Percentiles rank a stretch among this genome's conserved stretches.
phyloP scores from a whole-genome alignment of 2,888 invertebrate genomes.

The Plusia festucae region DNA sequence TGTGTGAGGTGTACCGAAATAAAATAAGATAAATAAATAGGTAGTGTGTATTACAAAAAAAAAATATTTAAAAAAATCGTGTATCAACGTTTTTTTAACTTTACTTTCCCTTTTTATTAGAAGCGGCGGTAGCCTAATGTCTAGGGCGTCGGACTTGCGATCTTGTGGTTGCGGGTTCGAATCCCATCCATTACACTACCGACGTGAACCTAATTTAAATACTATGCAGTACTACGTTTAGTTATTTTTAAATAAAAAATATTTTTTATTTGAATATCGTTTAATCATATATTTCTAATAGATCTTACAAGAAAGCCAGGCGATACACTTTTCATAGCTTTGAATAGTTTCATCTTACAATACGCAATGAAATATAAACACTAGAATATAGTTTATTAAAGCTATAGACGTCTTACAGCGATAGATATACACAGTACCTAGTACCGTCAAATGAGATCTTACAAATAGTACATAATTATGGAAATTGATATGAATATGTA shows the following conservation, averaged over 20 bases:
- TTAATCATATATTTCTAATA: slow-evolving; percentile 76
- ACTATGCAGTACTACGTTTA: background rate
- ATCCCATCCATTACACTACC: too few species aligned
- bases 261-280: slow-evolving; percentile 59
- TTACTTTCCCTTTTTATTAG: too few species aligned
- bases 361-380: slow-evolving; percentile 57
- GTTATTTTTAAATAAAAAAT: slow-evolving; percentile 24
- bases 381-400: slow-evolving; percentile 61
- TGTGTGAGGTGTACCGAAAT: too few species aligned
- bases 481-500: slow-evolving; percentile 66
- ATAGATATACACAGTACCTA: slow-evolving; percentile 59
- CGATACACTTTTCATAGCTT: slow-evolving; percentile 66
- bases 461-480: slow-evolving; percentile 39
- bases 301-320: slow-evolving; percentile 76
- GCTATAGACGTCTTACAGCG: slow-evolving; percentile 75
- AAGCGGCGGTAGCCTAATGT: too few species aligned
- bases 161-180: too few species aligned
- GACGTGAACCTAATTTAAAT: too few species aligned
- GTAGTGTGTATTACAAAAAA: too few species aligned
- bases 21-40: too few species aligned
- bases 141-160: too few species aligned
- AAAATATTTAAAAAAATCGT: too few species aligned
- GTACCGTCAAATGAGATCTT: slow-evolving; percentile 52
- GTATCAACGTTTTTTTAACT: too few species aligned
- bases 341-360: slow-evolving; percentile 55